Evolutionary conservation across 2,888 invertebrate genomes (phyloP), one percentile per base, ranked within the genome.

Genomic region (Pantelozetes paolii): DNA sequence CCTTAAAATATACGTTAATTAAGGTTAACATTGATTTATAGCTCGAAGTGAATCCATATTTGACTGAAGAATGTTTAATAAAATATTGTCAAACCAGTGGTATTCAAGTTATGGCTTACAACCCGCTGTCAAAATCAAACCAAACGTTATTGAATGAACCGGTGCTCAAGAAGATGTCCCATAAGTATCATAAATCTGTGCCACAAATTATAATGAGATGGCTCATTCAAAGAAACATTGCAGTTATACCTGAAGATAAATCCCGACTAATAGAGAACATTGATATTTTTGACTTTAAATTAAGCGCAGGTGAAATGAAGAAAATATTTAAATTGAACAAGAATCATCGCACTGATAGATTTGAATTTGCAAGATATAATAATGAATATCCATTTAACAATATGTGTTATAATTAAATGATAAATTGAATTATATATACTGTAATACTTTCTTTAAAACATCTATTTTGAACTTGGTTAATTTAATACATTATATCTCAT

Each of bases 51-150:
- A 20, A 57, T 26, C 57, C 57, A 26, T 57, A 57, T 23, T 13
- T 57, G 5, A 84, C 86, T 0, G 88, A 88, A 75, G 91, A 97
- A 73, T 95, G 94, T 80, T 99, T 99, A 0, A 89, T 95, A 73
- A 87, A 87, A 0, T 93, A 90, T 81, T 98, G 97, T 81, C 90
- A 95, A 81, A 94, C 91, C 82, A 94, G 96, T 84, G 94, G 94
- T 8, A 57, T 57, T 6, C 26, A 20, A 20, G 57, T 57, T 2
- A 26, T 23, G 5, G 57, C 57, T 23, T 57, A 57, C 23, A 57
- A 23, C 23, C 57, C 57, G 13, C 23, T 57, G 28, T 5, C 48
- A n/a, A 15, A n/a, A n/a, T 11, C 20, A 9, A 57, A 57, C 28
- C 26, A 26, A 20, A 57, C 23, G 3, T 13, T 57, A 8, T 23